Percentiles rank a stretch among this genome's conserved stretches.
These are phyloP conservation scores for Macroteleia sp. DNA, from an alignment of 2,888 invertebrate species.

Conservation along the genomic window DNA sequence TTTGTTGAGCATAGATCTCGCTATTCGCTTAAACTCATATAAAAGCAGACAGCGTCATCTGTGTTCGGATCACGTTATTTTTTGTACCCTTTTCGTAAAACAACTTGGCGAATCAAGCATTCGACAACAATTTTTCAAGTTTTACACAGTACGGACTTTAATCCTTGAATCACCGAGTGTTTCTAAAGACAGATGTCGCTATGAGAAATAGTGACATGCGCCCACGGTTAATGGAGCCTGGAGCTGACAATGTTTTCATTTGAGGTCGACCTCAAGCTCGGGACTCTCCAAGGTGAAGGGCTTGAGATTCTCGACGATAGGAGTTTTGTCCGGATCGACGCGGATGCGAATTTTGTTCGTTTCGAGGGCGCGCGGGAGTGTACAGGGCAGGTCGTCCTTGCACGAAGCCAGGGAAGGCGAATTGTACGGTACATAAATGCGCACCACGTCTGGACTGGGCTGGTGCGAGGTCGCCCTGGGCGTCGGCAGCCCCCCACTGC, in stretches of 20 bases:
- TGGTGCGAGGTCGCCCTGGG: slow-evolving; percentile 88
- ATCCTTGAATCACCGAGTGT: background rate
- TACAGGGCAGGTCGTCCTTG: slow-evolving; percentile 85
- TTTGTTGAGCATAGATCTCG: no score
- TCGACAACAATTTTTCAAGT: no score
- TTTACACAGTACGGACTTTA: no score
- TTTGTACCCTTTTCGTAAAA: no score
- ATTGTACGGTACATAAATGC: slow-evolving; percentile 91
- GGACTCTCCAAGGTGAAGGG: slow-evolving; percentile 80
- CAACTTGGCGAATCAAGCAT: no score
- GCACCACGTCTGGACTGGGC: slow-evolving; percentile 89
- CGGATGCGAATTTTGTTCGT: slow-evolving; percentile 90
- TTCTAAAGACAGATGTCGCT: no score
- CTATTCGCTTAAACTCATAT: no score
- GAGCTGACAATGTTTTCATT: slow-evolving; percentile 67
- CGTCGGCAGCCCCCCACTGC: slow-evolving; percentile 87
- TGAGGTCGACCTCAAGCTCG: slow-evolving; percentile 79
- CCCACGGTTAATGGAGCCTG: background rate
- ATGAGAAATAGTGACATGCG: no score
- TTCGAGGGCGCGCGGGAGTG: slow-evolving; percentile 86
- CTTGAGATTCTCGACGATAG: slow-evolving; percentile 84
- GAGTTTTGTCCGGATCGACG: slow-evolving; percentile 88
- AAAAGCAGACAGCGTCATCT: no score
- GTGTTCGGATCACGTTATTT: no score
- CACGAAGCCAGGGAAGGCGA: slow-evolving; percentile 86